These are phyloP conservation scores for Alviniconcha strummeri DNA, from an alignment of 2,888 invertebrate genomes.

Conservation along the genomic window DNA sequence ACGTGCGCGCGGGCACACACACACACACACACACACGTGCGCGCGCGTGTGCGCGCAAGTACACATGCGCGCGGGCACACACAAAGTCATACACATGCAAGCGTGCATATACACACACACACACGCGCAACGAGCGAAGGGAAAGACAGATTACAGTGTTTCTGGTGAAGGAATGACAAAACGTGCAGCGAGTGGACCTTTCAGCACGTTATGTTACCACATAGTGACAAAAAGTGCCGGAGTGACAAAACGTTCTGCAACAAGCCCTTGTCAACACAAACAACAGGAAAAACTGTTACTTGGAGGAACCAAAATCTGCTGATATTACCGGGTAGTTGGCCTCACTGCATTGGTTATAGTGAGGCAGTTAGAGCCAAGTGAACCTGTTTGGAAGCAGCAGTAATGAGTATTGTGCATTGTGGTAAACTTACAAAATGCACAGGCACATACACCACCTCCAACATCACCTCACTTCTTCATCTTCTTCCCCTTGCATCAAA, in stretches of 20 bases:
- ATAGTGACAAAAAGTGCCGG: not conserved
- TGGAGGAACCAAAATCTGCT: not conserved
- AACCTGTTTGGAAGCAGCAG: too few species aligned
- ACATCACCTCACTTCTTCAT: not conserved
- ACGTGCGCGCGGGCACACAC: not conserved
- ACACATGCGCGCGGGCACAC: not conserved
- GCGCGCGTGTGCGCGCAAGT: too few species aligned
- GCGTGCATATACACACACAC: not conserved
- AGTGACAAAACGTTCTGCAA: not conserved
- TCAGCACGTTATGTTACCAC: not conserved
- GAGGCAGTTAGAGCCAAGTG: too few species aligned
- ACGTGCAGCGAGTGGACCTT: too few species aligned
- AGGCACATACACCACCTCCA: not conserved
- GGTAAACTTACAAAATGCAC: not conserved
- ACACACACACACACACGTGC: constrained; percentile 12
- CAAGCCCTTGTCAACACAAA: not conserved
- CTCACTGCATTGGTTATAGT: too few species aligned
- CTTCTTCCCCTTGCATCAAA: not conserved
- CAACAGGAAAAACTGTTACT: not conserved
- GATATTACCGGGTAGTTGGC: too few species aligned
- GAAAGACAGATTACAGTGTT: not conserved
- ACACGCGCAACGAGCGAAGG: not conserved
- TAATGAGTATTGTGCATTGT: too few species aligned
- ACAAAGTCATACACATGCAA: not conserved
- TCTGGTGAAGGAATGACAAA: too few species aligned